Evolutionary conservation across 2,888 invertebrate genomes (phyloP).

Genomic region (Scelioninae gen. 2): DNA sequence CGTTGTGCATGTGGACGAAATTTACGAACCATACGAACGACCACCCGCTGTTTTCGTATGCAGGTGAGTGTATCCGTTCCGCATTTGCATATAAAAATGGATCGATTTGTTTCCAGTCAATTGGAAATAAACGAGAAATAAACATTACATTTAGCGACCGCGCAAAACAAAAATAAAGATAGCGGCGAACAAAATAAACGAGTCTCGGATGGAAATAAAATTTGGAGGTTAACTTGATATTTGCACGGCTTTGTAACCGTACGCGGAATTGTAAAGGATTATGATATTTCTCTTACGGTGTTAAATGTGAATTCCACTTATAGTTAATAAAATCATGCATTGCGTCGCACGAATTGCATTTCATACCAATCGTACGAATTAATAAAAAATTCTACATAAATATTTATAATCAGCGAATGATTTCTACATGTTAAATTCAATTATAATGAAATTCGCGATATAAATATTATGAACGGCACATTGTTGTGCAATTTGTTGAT

Average conservation of each 20-base stretch:
- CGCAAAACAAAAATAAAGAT: too few relatives aligned
- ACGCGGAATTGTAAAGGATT: neutral
- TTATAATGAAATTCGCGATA: too few relatives aligned
- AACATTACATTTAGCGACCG: neutral
- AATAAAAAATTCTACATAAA: neutral
- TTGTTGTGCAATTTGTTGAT: too few relatives aligned
- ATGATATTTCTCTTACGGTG: neutral
- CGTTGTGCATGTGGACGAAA: conserved; percentile 89
- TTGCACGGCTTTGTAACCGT: neutral
- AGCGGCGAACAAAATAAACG: too few relatives aligned
- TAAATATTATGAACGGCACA: too few relatives aligned
- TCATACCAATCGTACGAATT: neutral
- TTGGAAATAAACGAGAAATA: conserved; percentile 22
- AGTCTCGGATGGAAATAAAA: too few relatives aligned
- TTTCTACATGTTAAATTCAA: too few relatives aligned
- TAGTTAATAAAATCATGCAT: conserved; percentile 1
- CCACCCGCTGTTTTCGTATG: conserved; percentile 89
- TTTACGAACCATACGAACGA: conserved; percentile 89
- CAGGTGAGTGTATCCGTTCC: conserved; percentile 78
- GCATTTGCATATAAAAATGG: conserved; percentile 7
- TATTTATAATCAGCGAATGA: neutral
- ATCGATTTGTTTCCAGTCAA: conserved; percentile 16
- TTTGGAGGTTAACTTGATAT: too few relatives aligned
- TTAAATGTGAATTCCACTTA: neutral
- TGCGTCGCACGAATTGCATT: neutral